Evolutionary conservation across 2,797 vertebrate species (phyloP).

Genomic region (Pitangus sulphuratus): DNA sequence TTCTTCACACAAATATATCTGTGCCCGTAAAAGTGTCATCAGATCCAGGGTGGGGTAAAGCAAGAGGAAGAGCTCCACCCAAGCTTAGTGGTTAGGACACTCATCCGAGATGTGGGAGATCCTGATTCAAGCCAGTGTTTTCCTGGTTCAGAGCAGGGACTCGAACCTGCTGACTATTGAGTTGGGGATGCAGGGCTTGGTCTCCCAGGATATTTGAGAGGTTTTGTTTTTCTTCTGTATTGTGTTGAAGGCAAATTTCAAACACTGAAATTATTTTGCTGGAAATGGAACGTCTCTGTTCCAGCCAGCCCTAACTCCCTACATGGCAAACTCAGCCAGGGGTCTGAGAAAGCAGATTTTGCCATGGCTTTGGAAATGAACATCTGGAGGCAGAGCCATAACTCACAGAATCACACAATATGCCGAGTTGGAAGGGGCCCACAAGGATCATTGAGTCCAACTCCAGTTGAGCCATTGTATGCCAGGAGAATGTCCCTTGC

Average conservation of each 20-base stretch:
- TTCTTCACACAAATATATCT: background rate
- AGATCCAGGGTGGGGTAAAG: conserved; percentile 58
- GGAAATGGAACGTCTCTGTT: background rate
- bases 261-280: background rate
- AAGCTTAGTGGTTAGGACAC: conserved; percentile 56
- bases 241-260: background rate
- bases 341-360: background rate
- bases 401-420: background rate
- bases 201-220: background rate
- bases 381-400: conserved; percentile 13
- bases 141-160: conserved; percentile 47
- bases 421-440: background rate
- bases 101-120: conserved; percentile 49
- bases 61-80: conserved; percentile 67
- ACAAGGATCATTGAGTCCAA: background rate
- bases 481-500: background rate
- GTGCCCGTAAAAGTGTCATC: conserved; percentile 60
- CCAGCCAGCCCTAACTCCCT: background rate
- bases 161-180: conserved; percentile 15
- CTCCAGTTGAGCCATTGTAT: background rate
- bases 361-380: background rate
- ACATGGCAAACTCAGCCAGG: background rate
- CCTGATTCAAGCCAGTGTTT: conserved; percentile 16
- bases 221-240: background rate
- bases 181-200: background rate